Evolutionary conservation across 2,888 invertebrate genomes (phyloP), one percentile per base, ranked within the genome.

Genomic region (Belgica antarctica): DNA sequence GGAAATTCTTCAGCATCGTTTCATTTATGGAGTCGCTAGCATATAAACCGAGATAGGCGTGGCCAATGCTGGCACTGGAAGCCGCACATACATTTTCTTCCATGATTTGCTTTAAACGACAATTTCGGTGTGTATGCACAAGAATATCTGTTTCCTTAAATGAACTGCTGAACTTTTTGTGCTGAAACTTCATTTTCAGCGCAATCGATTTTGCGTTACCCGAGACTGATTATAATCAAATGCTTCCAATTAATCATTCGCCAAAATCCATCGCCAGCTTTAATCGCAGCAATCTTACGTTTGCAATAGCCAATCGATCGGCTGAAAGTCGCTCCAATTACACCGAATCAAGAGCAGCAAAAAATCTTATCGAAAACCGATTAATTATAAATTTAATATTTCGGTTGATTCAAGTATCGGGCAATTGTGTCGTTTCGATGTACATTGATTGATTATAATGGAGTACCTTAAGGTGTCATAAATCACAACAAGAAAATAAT

Each of bases 341-440:
- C 66, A 66, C 27, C 46, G 52, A 66, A 66, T 66, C 66, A 52
- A 36, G 41, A 41, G n/a, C n/a, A n/a, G n/a, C 47, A 27, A 17
- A 19, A 41, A 66, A 66, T 66, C 66, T 66, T 66, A 66, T 66
- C 66, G 52, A 66, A 66, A 66, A 47, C 24, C 28, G 27, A 66
- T 66, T 66, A 66, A 66, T 66, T 66, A 66, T 66, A 66, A 66
- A 66, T 66, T 66, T 66, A 36, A 65, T 34, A 8, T 52, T 52
- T 52, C 52, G 24, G 24, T n/a, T 5, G 24, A 52, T 17, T 52
- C 52, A 52, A 52, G 52, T 52, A 52, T 7, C 34, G 52, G 10
- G 41, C 41, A n/a, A n/a, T 41, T 41, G 41, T 5, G 10, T 61
- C 61, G 15, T 12, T n/a, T 28, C 61, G 63, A 63, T 27, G 41